Evolutionary conservation across 2,888 invertebrate species (phyloP), one percentile per base, ranked within the genome.

Genomic region (Microplitis deprimator): DNA sequence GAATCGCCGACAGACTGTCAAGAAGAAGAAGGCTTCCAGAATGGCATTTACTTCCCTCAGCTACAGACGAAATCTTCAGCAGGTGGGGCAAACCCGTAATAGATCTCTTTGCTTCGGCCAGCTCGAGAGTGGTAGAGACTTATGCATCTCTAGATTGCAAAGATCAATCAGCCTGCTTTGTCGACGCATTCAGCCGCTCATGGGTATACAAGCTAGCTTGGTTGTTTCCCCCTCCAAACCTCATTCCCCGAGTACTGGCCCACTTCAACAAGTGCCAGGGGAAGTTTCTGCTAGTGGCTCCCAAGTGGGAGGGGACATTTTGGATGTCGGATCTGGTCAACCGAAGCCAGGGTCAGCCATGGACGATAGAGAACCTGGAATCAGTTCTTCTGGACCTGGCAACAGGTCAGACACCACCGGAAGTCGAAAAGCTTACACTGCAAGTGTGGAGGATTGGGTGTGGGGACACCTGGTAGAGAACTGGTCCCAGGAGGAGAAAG

Each of bases 1-100:
- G 83, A 2, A 83, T 84, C 41, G 84, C 85, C 5, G 84, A 85
- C 65, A 75, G 80, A 6, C 79, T 85, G 0, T 86, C 85, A 1
- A 73, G 68, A 62, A 10, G 13, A 62, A 68, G 40, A 10, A 8
- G 10, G 1, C 68, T 68, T 0, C 76, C 76, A n/a, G 68, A 76
- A 8, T 76, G 72, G 72, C 72, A 76, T 10, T 39, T 67, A 16
- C 41, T 70, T 1, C 64, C 72, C 2, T 16, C 5, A 17, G 76
- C 72, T 16, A 76, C 72, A 64, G 13, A 29, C 5, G 17, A 3
- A 29, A 71, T 72, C 4, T 76, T 76, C 76, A 60, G 64, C 10
- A 41, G 16, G 20, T 74, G 77, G 74, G 70, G 67, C 7, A 72
- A 16, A 7, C 80, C 80, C 50, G 79, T 79, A 6, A 75, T 81